Percentiles rank a stretch among this genome's conserved stretches.
These are phyloP conservation scores for Anoplopoma fimbria DNA, from an alignment of 2,113 vertebrate species.

Conservation along the genomic window DNA sequence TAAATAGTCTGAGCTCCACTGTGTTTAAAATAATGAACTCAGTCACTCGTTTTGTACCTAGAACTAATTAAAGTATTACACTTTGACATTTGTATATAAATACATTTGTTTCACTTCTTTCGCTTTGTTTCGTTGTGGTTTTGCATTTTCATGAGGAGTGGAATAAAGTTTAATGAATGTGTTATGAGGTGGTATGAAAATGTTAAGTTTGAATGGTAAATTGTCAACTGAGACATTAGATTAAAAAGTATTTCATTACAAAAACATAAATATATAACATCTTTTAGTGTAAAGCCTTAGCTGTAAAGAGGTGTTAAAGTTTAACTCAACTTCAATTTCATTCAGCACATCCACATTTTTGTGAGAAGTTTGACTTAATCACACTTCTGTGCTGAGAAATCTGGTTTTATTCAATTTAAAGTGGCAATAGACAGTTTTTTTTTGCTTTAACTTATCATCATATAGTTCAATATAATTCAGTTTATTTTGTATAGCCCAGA, in stretches of 20 bases:
- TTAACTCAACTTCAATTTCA: background rate
- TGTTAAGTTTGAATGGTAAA: background rate
- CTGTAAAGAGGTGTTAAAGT: background rate
- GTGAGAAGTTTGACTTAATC: background rate
- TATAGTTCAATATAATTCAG: too few species aligned
- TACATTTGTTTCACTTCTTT: background rate
- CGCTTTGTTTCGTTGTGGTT: background rate
- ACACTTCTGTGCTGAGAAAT: background rate
- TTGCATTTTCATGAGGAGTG: background rate
- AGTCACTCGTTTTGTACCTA: background rate
- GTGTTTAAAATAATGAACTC: background rate
- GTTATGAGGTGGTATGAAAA: too few species aligned
- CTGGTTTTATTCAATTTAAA: background rate
- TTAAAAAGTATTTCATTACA: background rate
- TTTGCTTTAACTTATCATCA: background rate
- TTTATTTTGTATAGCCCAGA: too few species aligned
- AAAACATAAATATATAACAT: background rate
- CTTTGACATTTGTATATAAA: slow-evolving; percentile 27
- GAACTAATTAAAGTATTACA: slow-evolving; percentile 39
- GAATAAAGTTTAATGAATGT: background rate
- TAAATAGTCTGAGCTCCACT: background rate
- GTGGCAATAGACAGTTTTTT: background rate
- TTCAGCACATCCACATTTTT: background rate
- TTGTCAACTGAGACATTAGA: too few species aligned
- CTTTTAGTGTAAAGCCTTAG: background rate